Evolutionary conservation across 2,113 vertebrate genomes (phyloP).

Genomic region (Callionymus lyra): DNA sequence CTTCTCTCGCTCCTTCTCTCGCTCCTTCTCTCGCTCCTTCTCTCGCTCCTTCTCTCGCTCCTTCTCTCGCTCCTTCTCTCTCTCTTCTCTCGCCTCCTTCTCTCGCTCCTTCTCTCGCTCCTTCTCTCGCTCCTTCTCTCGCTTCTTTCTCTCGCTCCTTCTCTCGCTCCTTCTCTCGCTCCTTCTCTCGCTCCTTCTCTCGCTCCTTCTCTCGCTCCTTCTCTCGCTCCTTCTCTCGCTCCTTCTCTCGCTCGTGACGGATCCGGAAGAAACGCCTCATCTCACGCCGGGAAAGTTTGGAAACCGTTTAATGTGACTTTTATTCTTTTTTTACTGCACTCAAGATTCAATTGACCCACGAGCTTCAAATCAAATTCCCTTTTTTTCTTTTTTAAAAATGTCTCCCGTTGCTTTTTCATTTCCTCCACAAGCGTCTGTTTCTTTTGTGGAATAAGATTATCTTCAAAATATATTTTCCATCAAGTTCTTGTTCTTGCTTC

Average conservation of each 20-base stretch:
- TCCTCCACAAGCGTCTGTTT: too few species aligned
- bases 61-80: slow-evolving; percentile 1
- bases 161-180: slow-evolving; percentile 10
- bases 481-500: too few species aligned
- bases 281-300: too few species aligned
- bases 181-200: slow-evolving; percentile 14
- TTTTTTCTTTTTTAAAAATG: neutral
- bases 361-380: neutral
- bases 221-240: slow-evolving; percentile 14
- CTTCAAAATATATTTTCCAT: too few species aligned
- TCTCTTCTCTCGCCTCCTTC: slow-evolving; percentile 11
- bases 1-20: slow-evolving; percentile 9
- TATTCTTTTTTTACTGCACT: too few species aligned
- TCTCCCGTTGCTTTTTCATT: neutral
- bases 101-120: slow-evolving; percentile 11
- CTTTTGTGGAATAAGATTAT: too few species aligned
- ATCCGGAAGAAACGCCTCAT: too few species aligned
- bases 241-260: slow-evolving; percentile 7
- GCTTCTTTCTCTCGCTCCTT: slow-evolving; percentile 13
- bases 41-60: slow-evolving; percentile 9
- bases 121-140: slow-evolving; percentile 9
- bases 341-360: too few species aligned
- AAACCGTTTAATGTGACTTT: too few species aligned
- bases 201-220: slow-evolving; percentile 8
- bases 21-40: slow-evolving; percentile 14